Conservation (phyloP, 2,888 invertebrate species). For the Pterostichus madidus region DNA sequence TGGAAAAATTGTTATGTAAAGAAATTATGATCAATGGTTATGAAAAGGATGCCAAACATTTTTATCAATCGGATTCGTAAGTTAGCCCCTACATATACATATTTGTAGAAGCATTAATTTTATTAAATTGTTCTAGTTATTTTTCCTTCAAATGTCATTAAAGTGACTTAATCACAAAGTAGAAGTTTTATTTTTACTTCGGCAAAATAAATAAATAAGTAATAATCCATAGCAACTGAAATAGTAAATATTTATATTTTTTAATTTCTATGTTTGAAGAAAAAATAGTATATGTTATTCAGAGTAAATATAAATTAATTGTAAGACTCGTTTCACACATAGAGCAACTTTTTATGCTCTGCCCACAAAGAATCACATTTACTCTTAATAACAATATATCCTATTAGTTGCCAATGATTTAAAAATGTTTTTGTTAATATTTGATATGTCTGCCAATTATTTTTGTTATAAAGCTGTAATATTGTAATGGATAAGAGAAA, state of each 20-base stretch:
- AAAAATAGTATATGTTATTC: no score
- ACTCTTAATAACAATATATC: neutral
- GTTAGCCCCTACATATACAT: constrained; percentile 23
- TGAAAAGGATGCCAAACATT: constrained; percentile 16
- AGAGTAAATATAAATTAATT: no score
- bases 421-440: no score
- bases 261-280: no score
- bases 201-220: no score
- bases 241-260: no score
- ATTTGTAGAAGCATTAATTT: neutral
- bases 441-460: neutral
- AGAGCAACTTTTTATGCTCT: no score
- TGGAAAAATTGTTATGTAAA: constrained; percentile 39
- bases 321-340: no score
- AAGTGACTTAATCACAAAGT: no score
- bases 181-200: no score
- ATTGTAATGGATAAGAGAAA: constrained; percentile 42
- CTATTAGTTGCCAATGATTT: constrained; percentile 7
- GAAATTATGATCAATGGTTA: constrained; percentile 29
- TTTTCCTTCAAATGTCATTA: neutral
- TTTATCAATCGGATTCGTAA: constrained; percentile 30
- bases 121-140: neutral
- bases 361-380: no score
- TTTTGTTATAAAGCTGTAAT: constrained; percentile 34
- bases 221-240: no score